Evolutionary conservation across 1,140 invertebrate species (phyloP).

Genomic region (Dreissena polymorpha): DNA sequence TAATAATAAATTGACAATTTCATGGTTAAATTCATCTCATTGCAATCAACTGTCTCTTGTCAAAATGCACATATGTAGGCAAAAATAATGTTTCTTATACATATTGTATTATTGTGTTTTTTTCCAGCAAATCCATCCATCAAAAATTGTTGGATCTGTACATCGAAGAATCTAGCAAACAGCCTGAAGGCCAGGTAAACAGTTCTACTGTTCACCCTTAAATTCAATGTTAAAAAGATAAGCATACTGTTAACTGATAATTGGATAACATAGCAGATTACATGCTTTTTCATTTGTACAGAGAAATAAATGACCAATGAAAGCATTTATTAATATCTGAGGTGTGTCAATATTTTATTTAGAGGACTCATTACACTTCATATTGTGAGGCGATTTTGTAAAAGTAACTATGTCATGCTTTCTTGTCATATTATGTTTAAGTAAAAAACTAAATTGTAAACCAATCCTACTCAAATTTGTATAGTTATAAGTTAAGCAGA

Average conservation of each 20-base stretch:
- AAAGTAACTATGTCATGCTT: not conserved
- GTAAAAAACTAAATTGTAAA: not conserved
- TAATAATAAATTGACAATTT: too few species aligned
- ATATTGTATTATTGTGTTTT: too few species aligned
- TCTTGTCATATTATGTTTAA: not conserved
- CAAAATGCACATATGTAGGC: too few species aligned
- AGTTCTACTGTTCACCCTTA: not conserved
- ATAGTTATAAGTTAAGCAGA: not conserved
- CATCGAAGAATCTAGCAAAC: conserved; percentile 75
- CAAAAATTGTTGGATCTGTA: conserved; percentile 77
- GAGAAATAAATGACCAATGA: not conserved
- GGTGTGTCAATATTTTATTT: not conserved
- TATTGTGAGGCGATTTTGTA: not conserved
- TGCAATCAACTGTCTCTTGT: too few species aligned
- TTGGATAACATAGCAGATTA: not conserved
- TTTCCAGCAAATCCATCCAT: conserved; percentile 74
- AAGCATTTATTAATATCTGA: too few species aligned
- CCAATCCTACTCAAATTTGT: not conserved
- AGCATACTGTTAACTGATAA: not conserved
- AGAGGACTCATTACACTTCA: not conserved
- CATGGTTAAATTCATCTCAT: too few species aligned
- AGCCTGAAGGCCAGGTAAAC: conserved; percentile 70
- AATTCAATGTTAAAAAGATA: not conserved
- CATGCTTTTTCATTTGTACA: not conserved
- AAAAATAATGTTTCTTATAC: too few species aligned